Conservation (phyloP, 2,797 vertebrate genomes). For the Artibeus jamaicensis region DNA sequence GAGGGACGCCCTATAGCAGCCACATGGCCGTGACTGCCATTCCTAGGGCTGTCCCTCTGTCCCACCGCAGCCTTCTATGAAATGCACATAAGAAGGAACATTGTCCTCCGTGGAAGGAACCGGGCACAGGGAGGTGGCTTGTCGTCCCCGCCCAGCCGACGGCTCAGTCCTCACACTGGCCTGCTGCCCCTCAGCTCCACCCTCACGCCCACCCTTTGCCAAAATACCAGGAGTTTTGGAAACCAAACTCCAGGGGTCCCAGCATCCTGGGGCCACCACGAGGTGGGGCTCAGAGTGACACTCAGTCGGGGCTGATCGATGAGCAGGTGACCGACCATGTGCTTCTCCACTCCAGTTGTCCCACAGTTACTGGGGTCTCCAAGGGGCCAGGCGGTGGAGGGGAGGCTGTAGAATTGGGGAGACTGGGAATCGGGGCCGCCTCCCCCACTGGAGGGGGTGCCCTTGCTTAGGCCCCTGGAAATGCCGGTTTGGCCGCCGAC, state of each 20-base stretch:
- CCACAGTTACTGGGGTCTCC: not conserved
- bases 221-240: not conserved
- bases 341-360: not conserved
- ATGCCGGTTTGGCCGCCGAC: fast-evolving
- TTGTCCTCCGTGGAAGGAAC: fast-evolving
- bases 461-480: fast-evolving
- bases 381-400: not conserved
- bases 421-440: not conserved
- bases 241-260: not conserved
- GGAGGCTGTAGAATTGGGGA: too few relatives aligned
- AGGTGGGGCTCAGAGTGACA: not conserved
- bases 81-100: not conserved
- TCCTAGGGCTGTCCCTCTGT: not conserved
- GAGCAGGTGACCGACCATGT: not conserved
- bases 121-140: fast-evolving
- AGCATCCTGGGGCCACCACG: fast-evolving
- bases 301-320: not conserved
- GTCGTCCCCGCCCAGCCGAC: fast-evolving
- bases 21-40: fast-evolving
- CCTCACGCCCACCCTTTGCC: not conserved
- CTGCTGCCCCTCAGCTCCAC: not conserved
- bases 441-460: fast-evolving
- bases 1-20: fast-evolving
- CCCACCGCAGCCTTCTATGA: not conserved
- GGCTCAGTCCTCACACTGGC: not conserved